Conservation (phyloP, 2,797 vertebrate genomes). For the Mustela erminea region DNA sequence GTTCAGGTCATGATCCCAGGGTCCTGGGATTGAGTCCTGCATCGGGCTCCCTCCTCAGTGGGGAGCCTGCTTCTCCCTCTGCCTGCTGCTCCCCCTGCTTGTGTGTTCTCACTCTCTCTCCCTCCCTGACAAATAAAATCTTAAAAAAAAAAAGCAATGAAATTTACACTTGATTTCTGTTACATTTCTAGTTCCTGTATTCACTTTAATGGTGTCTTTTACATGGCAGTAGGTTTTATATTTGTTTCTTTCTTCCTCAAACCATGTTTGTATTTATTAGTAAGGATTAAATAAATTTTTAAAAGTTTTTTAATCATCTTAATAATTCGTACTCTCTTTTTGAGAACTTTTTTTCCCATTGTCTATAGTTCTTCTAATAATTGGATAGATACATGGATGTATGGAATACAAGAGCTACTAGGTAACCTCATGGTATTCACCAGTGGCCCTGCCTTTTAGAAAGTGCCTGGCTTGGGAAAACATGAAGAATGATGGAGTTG, state of each 20-base stretch:
- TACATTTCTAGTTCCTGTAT: conserved; percentile 27
- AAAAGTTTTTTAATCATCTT: not conserved
- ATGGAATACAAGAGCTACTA: not conserved
- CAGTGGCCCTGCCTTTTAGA: not conserved
- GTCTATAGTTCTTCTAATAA: conserved; percentile 41
- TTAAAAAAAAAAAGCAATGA: not conserved
- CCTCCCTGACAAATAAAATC: not conserved
- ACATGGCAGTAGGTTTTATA: not conserved
- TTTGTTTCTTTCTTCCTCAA: conserved; percentile 35
- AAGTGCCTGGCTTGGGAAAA: conserved; percentile 6
- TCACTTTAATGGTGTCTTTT: conserved; percentile 32
- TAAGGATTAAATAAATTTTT: not conserved
- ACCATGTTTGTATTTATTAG: conserved; percentile 2
- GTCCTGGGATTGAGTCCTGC: not conserved
- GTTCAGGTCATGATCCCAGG: not conserved
- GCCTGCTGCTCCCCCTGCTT: not conserved
- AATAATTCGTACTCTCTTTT: conserved; percentile 29
- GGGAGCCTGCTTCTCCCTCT: not conserved
- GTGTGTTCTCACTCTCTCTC: not conserved
- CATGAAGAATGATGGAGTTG: conserved; percentile 12
- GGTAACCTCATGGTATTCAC: not conserved
- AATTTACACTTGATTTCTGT: conserved; percentile 51
- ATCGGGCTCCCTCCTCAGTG: not conserved
- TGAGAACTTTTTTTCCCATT: not conserved
- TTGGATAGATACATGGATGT: not conserved